phyloP scores from a whole-genome alignment of 2,888 invertebrate species.

The Athalia circularis region DNA sequence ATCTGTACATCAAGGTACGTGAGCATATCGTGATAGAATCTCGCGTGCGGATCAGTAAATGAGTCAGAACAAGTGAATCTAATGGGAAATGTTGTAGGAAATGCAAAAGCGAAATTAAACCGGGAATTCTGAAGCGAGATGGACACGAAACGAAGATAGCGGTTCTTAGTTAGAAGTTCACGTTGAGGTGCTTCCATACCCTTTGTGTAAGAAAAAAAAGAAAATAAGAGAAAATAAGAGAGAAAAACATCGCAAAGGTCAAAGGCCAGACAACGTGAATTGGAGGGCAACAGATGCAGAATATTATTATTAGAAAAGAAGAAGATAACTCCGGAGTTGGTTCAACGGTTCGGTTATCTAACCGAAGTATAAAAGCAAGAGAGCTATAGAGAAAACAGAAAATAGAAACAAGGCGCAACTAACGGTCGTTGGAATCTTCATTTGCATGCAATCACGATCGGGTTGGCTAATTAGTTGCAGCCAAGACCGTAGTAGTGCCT shows the following conservation, averaged over 20 bases:
- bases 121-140: constrained; percentile 17
- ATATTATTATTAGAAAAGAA: not conserved
- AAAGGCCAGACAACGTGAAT: constrained; percentile 30
- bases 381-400: not conserved
- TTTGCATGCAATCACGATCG: constrained; percentile 58
- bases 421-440: constrained; percentile 49
- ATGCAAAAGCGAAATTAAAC: constrained; percentile 10
- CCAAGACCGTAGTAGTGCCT: not conserved
- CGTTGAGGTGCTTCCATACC: no score
- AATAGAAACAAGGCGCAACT: constrained; percentile 17
- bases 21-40: no score
- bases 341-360: constrained; percentile 14
- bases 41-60: not conserved
- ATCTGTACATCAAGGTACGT: no score
- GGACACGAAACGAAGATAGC: constrained; percentile 23
- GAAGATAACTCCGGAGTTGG: constrained; percentile 16
- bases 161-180: not conserved
- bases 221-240: not conserved
- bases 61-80: not conserved
- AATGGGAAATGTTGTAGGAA: constrained; percentile 12
- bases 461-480: constrained; percentile 54
- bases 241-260: not conserved
- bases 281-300: constrained; percentile 14
- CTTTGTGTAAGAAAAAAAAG: not conserved
- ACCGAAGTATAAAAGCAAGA: not conserved